Evolutionary conservation across 1,140 invertebrate genomes (phyloP).

Genomic region (Formica selysi): DNA sequence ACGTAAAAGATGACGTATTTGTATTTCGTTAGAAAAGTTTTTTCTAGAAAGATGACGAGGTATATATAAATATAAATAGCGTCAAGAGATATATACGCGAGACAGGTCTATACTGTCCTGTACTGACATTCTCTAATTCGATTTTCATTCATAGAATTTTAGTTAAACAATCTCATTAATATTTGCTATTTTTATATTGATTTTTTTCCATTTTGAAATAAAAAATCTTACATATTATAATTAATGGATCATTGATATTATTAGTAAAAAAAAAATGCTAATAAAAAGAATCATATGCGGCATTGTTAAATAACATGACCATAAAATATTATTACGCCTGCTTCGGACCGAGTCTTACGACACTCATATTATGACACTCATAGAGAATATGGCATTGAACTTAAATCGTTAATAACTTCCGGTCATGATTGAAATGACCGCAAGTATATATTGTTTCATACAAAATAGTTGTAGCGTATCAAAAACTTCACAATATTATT

Average conservation of each 20-base stretch:
- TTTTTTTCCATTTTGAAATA: neutral
- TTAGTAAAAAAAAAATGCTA: neutral
- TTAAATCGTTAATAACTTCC: slow-evolving; percentile 83
- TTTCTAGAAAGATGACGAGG: slow-evolving; percentile 52
- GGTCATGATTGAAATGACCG: slow-evolving; percentile 70
- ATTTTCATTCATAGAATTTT: neutral
- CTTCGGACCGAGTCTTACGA: slow-evolving; percentile 57
- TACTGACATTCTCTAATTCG: slow-evolving; percentile 2
- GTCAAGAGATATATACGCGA: neutral
- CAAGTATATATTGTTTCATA: slow-evolving; percentile 21
- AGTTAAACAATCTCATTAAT: neutral
- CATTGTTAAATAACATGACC: slow-evolving; percentile 39
- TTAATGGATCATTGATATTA: neutral
- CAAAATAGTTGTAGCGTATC: neutral
- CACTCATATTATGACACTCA: slow-evolving; percentile 72
- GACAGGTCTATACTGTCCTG: slow-evolving; percentile 1
- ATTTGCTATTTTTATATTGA: neutral
- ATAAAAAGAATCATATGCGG: neutral
- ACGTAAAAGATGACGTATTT: slow-evolving; percentile 38
- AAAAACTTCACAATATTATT: neutral
- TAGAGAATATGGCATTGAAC: slow-evolving; percentile 83
- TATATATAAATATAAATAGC: slow-evolving; percentile 62
- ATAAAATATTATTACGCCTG: slow-evolving; percentile 68
- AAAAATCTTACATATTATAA: neutral
- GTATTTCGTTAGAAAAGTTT: slow-evolving; percentile 31